These are phyloP conservation scores for Rhinoderma darwinii DNA, from an alignment of 2,113 vertebrate genomes.

Conservation along the genomic window DNA sequence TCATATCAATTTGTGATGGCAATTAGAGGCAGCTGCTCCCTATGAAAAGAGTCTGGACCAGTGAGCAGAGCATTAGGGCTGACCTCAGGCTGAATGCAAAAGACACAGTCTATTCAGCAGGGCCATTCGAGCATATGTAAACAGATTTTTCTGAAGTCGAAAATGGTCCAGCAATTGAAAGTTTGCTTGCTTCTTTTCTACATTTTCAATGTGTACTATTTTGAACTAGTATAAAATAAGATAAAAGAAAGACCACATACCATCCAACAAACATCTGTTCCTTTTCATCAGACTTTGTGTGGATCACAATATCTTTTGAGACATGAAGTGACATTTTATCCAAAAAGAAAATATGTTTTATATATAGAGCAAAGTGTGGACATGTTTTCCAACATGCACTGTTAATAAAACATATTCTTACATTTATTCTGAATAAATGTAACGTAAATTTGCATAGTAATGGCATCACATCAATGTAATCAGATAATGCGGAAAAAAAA, in stretches of 20 bases:
- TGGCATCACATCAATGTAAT: not conserved
- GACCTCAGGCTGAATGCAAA: constrained; percentile 71
- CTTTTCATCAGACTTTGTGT: constrained; percentile 74
- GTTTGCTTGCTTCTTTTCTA: constrained; percentile 57
- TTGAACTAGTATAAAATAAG: constrained; percentile 72
- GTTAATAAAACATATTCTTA: constrained; percentile 63
- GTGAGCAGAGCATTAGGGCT: constrained; percentile 68
- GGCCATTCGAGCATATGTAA: constrained; percentile 73
- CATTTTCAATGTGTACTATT: constrained; percentile 57
- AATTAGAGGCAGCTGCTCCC: constrained; percentile 75
- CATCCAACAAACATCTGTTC: constrained; percentile 80
- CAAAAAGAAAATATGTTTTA: constrained; percentile 67
- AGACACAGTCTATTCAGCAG: constrained; percentile 68
- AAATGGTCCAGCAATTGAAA: constrained; percentile 75
- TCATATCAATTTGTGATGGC: constrained; percentile 79
- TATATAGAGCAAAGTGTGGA: constrained; percentile 62
- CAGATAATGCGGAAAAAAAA: constrained; percentile 51
- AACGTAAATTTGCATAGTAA: constrained; percentile 58
- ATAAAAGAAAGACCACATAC: constrained; percentile 67
- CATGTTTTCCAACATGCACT: constrained; percentile 69
- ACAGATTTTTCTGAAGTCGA: constrained; percentile 71
- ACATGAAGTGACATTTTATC: constrained; percentile 67
- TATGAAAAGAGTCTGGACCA: constrained; percentile 71
- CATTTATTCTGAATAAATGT: constrained; percentile 62
- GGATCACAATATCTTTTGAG: constrained; percentile 72